Evolutionary conservation across 2,113 vertebrate genomes (phyloP).

Genomic region (Motacilla alba): DNA sequence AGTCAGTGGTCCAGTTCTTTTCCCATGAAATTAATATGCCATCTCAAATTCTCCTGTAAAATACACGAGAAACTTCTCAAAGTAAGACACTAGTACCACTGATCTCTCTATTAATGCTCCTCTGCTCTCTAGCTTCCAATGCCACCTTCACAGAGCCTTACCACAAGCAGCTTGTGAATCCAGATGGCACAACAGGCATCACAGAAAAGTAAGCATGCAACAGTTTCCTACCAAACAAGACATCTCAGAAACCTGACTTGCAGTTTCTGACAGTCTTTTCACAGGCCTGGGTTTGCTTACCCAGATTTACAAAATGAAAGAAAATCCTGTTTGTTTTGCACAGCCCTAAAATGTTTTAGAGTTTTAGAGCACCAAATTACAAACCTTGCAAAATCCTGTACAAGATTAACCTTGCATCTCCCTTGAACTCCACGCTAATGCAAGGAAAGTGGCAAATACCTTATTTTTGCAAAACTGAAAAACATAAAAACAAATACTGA

Average conservation of each 20-base stretch:
- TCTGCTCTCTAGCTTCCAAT: background rate
- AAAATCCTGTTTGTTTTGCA: background rate
- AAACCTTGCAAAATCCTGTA: background rate
- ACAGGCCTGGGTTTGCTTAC: background rate
- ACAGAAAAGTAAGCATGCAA: background rate
- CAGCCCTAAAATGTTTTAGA: background rate
- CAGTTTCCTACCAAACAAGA: background rate
- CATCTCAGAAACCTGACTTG: background rate
- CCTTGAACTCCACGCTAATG: rapidly evolving
- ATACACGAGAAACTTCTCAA: background rate
- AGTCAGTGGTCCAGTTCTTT: background rate
- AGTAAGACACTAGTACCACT: background rate
- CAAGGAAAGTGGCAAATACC: background rate
- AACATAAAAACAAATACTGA: background rate
- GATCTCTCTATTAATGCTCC: background rate
- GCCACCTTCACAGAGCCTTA: background rate
- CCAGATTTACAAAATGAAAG: background rate
- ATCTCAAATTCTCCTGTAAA: background rate
- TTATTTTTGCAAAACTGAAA: background rate
- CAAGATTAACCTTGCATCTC: background rate
- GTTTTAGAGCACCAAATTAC: background rate
- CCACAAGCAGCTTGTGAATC: background rate
- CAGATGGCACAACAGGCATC: background rate
- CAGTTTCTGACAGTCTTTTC: background rate
- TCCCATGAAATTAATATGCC: background rate